Evolutionary conservation across 1,140 invertebrate genomes (phyloP), one percentile per base, ranked within the genome.

Genomic region (Planococcus citri): DNA sequence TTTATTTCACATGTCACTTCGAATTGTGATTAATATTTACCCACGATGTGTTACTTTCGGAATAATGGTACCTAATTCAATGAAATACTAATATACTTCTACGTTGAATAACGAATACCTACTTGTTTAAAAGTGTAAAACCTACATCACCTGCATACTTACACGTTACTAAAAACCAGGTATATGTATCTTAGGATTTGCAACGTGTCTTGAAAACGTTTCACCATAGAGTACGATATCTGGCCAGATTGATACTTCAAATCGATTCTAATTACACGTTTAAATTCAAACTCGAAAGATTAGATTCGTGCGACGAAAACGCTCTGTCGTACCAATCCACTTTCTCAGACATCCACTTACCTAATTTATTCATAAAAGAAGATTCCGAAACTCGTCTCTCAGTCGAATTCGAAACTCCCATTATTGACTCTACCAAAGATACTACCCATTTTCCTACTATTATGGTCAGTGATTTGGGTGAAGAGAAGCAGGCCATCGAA

Each of bases 161-260:
- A 9, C 41, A 51, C 41, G n/a, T 17, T 51, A 51, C 17, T 51
- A 51, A 51, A 51, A 9, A 17, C 3, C 41, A 51, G 41, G 41
- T 51, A 20, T 51, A n/a, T 51, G 41, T 51, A 25, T 64, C 24
- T 9, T 64, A 64, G 60, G 60, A 64, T 14, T 64, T 64, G 60
- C 60, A 64, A 64, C 21, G 24, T 6, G 10, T 64, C 24, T 27
- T 64, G 60, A 64, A 25, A 64, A 64, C 22, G 17, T 17, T 24
- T 64, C 60, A 64, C 10, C 60, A 25, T 24, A 64, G 60, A 64
- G 22, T 64, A 25, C 60, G 60, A 3, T 64, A 64, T 27, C 60
- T 64, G 2, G 22, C 14, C 22, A 64, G 24, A 25, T 17, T 64
- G 60, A 64, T 64, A 24, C 60, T 64, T 9, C 4, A 9, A 24